Conservation (phyloP, 2,888 invertebrate genomes). For the Hypolimnas misippus region DNA sequence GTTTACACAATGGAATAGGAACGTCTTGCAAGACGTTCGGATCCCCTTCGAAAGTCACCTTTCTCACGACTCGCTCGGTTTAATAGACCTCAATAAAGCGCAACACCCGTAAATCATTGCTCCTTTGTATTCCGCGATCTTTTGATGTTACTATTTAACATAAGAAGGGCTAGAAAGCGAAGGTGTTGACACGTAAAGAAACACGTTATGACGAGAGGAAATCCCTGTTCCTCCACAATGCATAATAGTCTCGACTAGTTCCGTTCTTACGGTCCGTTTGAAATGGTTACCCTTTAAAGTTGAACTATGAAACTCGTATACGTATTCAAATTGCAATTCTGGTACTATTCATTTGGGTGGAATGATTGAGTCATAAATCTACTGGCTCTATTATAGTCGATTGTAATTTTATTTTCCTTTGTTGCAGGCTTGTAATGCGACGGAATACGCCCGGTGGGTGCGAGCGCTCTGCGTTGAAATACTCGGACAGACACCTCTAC, state of each 20-base stretch:
- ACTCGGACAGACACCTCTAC: slow-evolving; percentile 89
- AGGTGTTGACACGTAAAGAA: slow-evolving; percentile 79
- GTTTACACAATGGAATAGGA: slow-evolving; percentile 44
- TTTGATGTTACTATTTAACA: slow-evolving; percentile 73
- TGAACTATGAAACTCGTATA: slow-evolving; percentile 39
- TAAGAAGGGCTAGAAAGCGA: slow-evolving; percentile 79
- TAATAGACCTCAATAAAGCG: slow-evolving; percentile 75
- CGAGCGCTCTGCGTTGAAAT: slow-evolving; percentile 89
- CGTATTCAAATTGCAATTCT: slow-evolving; percentile 45
- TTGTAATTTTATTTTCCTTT: slow-evolving; percentile 48
- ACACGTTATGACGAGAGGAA: slow-evolving; percentile 60
- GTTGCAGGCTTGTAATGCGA: slow-evolving; percentile 88
- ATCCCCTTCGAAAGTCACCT: slow-evolving; percentile 63
- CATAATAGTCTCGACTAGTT: slow-evolving; percentile 61
- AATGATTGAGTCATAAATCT: slow-evolving; percentile 54
- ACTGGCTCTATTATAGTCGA: slow-evolving; percentile 42
- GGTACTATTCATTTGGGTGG: slow-evolving; percentile 39
- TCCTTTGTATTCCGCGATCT: slow-evolving; percentile 70
- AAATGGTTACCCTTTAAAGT: slow-evolving; percentile 53
- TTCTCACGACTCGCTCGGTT: slow-evolving; percentile 78
- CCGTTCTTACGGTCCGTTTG: slow-evolving; percentile 56
- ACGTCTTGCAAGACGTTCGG: slow-evolving; percentile 65
- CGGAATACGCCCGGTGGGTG: slow-evolving; percentile 89
- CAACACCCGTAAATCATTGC: slow-evolving; percentile 78
- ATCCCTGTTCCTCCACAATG: slow-evolving; percentile 44